Percentiles rank a stretch among this genome's conserved stretches.
These are phyloP conservation scores for Nezara viridula DNA, from an alignment of 2,888 invertebrate species.

Conservation along the genomic window DNA sequence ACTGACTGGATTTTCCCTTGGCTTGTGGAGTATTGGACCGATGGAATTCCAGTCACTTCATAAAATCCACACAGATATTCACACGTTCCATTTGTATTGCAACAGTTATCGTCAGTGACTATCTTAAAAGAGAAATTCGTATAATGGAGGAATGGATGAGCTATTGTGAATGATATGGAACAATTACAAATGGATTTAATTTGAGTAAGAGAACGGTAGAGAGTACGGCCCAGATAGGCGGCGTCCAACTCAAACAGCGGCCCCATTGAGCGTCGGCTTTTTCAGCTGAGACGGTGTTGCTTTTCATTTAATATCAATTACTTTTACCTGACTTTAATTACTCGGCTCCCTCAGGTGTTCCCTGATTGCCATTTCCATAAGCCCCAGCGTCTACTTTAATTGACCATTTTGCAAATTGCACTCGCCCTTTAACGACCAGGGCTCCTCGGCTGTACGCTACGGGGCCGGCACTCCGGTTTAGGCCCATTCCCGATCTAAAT, in stretches of 20 bases:
- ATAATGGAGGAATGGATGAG: too few species aligned
- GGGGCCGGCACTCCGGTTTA: background rate
- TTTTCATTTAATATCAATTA: conserved; percentile 64
- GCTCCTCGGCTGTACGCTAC: background rate
- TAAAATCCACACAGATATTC: too few species aligned
- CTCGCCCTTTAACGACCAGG: conserved; percentile 37
- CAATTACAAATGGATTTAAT: background rate
- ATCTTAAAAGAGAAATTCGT: too few species aligned
- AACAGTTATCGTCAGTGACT: too few species aligned
- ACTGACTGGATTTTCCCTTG: too few species aligned
- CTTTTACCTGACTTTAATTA: conserved; percentile 63
- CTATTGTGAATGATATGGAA: background rate
- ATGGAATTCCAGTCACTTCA: too few species aligned
- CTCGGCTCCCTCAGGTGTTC: background rate
- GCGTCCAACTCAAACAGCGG: conserved; percentile 8
- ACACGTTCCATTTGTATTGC: too few species aligned
- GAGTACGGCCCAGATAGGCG: background rate
- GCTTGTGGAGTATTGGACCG: too few species aligned
- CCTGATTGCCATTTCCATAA: conserved; percentile 52
- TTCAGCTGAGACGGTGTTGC: background rate
- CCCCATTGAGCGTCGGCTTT: background rate
- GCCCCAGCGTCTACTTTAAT: conserved; percentile 26
- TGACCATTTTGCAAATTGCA: conserved; percentile 54
- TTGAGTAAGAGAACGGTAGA: background rate
- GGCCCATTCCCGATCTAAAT: background rate